Evolutionary conservation across 2,888 invertebrate species (phyloP).

Genomic region (Agrotis segetum): DNA sequence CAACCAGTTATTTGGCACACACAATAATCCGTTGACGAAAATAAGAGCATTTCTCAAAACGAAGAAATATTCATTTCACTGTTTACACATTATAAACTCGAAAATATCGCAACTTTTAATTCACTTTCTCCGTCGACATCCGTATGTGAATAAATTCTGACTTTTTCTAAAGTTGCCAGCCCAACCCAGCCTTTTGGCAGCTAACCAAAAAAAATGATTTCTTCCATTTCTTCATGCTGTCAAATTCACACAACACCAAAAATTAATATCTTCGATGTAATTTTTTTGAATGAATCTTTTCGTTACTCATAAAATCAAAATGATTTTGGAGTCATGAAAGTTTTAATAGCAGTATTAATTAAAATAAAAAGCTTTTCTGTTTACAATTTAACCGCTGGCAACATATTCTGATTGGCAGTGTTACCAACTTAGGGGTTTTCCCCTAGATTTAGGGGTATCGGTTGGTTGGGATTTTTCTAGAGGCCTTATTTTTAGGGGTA

Average conservation of each 20-base stretch:
- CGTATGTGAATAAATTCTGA: conserved; percentile 71
- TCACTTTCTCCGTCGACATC: conserved; percentile 84
- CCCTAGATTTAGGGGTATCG: too few relatives aligned
- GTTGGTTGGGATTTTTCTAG: too few relatives aligned
- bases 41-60: conserved; percentile 81
- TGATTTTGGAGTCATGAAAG: too few relatives aligned
- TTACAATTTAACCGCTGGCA: conserved; percentile 17
- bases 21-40: conserved; percentile 69
- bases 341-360: background rate
- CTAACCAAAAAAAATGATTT: background rate
- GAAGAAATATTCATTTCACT: conserved; percentile 76
- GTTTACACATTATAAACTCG: conserved; percentile 70
- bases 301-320: background rate
- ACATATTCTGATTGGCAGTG: conserved; percentile 5
- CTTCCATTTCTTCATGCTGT: background rate
- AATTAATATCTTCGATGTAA: background rate
- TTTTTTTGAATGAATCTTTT: background rate
- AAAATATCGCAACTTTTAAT: conserved; percentile 69
- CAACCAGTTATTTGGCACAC: conserved; percentile 74
- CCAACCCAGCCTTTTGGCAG: conserved; percentile 2
- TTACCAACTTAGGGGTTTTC: too few relatives aligned
- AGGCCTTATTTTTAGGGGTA: too few relatives aligned
- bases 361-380: background rate
- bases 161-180: conserved; percentile 58
- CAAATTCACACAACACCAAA: background rate